Percentiles rank a stretch among this genome's conserved stretches.
Evolutionary conservation across 92 coral and sea anemone species (phyloP).

Genomic region (Actinostola sp.): DNA sequence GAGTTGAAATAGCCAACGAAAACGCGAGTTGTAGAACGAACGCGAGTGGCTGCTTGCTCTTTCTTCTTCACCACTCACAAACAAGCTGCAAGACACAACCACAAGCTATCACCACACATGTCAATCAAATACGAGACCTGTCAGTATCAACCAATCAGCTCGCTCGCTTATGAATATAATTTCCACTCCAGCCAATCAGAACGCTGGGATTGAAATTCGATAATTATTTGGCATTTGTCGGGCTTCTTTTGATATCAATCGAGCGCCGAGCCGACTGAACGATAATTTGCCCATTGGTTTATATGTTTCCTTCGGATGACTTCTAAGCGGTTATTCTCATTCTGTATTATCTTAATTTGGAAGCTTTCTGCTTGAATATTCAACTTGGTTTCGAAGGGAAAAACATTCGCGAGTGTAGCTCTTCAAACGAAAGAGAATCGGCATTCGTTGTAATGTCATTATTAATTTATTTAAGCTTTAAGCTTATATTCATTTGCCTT

Average conservation of each 20-base stretch:
- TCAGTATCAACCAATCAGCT: slow-evolving; percentile 65
- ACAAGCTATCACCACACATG: slow-evolving; percentile 81
- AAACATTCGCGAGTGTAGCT: no score
- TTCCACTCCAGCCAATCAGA: slow-evolving; percentile 60
- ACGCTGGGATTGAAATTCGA: not conserved
- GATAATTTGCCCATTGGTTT: no score
- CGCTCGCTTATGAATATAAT: slow-evolving; percentile 11
- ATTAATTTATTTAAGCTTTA: no score
- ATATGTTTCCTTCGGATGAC: not conserved
- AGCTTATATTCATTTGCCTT: no score
- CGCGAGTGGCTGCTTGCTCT: slow-evolving; percentile 93
- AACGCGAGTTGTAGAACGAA: slow-evolving; percentile 97
- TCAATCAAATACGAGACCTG: slow-evolving; percentile 75
- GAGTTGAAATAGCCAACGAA: slow-evolving; percentile 99
- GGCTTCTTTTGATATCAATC: slow-evolving; percentile 6
- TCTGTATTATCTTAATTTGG: no score
- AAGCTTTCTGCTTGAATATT: no score
- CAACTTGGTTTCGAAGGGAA: no score
- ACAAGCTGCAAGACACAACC: slow-evolving; percentile 83
- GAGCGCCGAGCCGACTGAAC: not conserved
- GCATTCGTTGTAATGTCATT: no score
- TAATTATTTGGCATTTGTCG: slow-evolving; percentile 6
- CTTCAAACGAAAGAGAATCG: no score
- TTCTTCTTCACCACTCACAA: slow-evolving; percentile 99
- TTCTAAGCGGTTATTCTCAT: not conserved